A percentile compares a stretch with the other conserved stretches of the same genome.
phyloP scores from a whole-genome alignment of 2,888 invertebrate genomes.

The Bombyx huttoni region DNA sequence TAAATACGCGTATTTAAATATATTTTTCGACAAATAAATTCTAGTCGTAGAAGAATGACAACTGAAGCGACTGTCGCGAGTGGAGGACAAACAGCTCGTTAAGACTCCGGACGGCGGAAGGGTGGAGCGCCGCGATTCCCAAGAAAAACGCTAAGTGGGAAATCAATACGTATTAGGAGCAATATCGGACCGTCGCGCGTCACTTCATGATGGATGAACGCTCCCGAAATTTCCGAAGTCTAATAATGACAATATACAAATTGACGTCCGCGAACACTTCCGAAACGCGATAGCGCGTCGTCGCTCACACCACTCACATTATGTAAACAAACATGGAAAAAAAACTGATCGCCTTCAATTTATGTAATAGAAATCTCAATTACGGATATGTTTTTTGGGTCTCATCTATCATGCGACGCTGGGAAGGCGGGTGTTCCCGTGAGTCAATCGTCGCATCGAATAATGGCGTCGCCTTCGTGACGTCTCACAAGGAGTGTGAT shows the following conservation, averaged over 20 bases:
- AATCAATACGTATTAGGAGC: slow-evolving; percentile 72
- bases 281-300: slow-evolving; percentile 60
- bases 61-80: slow-evolving; percentile 42
- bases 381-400: slow-evolving; percentile 65
- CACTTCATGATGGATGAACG: slow-evolving; percentile 69
- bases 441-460: slow-evolving; percentile 56
- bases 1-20: not conserved
- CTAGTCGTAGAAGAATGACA: slow-evolving; percentile 22
- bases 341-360: slow-evolving; percentile 62
- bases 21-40: not conserved
- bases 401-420: slow-evolving; percentile 64
- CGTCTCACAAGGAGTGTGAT: slow-evolving; percentile 55
- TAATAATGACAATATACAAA: slow-evolving; percentile 73
- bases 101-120: slow-evolving; percentile 57
- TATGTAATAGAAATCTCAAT: slow-evolving; percentile 70
- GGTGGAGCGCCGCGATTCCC: slow-evolving; percentile 65
- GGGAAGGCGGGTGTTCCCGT: slow-evolving; percentile 37
- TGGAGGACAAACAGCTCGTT: slow-evolving; percentile 72
- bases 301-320: slow-evolving; percentile 55
- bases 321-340: slow-evolving; percentile 64
- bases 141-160: slow-evolving; percentile 72
- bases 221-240: slow-evolving; percentile 62
- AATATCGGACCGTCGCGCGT: slow-evolving; percentile 67
- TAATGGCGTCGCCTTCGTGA: slow-evolving; percentile 57
- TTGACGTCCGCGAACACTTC: slow-evolving; percentile 64